Evolutionary conservation across 1,140 invertebrate species (phyloP), one percentile per base, ranked within the genome.

Genomic region (Trachymyrmex septentrionalis): DNA sequence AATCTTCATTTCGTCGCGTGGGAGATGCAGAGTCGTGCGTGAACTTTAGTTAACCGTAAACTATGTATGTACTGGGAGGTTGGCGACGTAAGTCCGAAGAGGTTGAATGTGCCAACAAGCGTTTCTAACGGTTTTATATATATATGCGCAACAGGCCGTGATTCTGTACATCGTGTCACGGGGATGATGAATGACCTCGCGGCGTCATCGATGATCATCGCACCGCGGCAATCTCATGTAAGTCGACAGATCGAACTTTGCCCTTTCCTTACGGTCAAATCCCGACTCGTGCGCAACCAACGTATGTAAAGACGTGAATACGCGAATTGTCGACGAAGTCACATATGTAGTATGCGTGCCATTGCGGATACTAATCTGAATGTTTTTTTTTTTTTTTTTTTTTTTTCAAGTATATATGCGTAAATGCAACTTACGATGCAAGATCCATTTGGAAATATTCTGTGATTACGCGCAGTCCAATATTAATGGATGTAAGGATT

Each of bases 41-140:
- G 57, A 82, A 73, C 69, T 61, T 71, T 55, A 61, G 55, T 73
- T 84, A 84, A 84, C 80, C 80, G 69, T 84, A 84, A 84, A 84
- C 69, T 34, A 59, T 24, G 66, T 24, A 21, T 69, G 80, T 30
- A 24, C 6, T 24, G 80, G 21, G 67, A 72, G 19, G 6, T 71
- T 81, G 19, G 77, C 77, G 63, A 80, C 21, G 77, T 53, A 44
- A 72, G 34, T 59, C 53, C 34, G 48, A 24, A 21, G 38, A 55
- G 66, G 50, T 78, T 88, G 87, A 86, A 91, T 87, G 76, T 73
- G 82, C 81, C 30, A 87, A 87, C 30, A 87, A 87, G 66, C 88
- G 71, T 64, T 84, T 86, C 57, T 91, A 93, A 92, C 87, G 92
- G 91, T 92, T 88, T 85, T 77, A 86, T 86, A 71, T 72, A 63